Evolutionary conservation across 1,140 invertebrate genomes (phyloP), one percentile per base, ranked within the genome.

Genomic region (Saccostrea cuccullata): DNA sequence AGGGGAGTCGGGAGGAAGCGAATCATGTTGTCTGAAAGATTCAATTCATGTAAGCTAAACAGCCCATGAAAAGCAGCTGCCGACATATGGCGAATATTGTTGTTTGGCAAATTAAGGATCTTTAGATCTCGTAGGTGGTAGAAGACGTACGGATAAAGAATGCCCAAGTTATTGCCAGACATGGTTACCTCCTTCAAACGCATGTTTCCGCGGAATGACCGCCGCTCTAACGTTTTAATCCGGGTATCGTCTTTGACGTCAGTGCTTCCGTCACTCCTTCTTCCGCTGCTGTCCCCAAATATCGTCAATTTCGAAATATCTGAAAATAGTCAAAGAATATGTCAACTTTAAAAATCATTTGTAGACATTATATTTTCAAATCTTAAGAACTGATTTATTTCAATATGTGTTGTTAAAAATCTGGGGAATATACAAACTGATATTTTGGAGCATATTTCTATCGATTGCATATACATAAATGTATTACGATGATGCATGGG

Each of bases 231-330:
- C 13, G 84, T 67, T 12, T 82, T 83, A 9, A 88, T 85, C 67
- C 84, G 87, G 70, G 87, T 88, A 84, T 55, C 87, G 11, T 58
- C 73, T 84, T 4, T n/a, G 55, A 60, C 40, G 40, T 23, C 70
- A 26, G 3, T 55, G 15, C 13, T 40, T 73, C 26, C 83, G 20
- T 30, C 40, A 1, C 70, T n/a, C 56, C 60, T 40, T n/a, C 60
- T 84, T 67, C 87, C 85, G 40, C 89, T 90, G 17, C 89, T 88
- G 67, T 90, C 89, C 6, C 89, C 89, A 40, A 86, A 90, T 82
- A 90, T 85, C 3, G 89, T 90, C 9, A 90, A 64, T 26, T 88
- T 88, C 17, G 85, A 60, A 13, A 88, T 70, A 90, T 90, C 89
- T 90, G 89, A 70, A 90, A 90, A 82, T 15, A 88, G 55, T 56